These are phyloP conservation scores for Nyctibius bracteatus DNA, from an alignment of 2,113 vertebrate genomes.

Conservation along the genomic window DNA sequence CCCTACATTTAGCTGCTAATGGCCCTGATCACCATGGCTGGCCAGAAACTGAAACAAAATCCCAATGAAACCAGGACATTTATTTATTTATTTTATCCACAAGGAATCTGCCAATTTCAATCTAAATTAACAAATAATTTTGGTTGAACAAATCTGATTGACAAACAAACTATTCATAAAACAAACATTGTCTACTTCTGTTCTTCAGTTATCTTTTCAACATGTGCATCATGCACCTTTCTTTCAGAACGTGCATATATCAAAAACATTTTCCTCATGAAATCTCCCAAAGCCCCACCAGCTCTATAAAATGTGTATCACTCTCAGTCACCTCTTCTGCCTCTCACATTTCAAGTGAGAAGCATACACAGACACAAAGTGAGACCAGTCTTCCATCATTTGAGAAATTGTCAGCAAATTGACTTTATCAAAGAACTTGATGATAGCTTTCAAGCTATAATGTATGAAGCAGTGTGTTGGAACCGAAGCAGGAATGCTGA, in stretches of 20 bases:
- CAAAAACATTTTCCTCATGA: not conserved
- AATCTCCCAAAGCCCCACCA: not conserved
- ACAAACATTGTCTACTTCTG: not conserved
- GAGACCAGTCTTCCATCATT: not conserved
- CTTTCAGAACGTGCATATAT: not conserved
- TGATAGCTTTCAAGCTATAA: constrained; percentile 9
- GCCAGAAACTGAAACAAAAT: too few relatives aligned
- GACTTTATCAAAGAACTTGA: not conserved
- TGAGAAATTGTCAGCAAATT: not conserved
- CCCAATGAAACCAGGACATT: too few relatives aligned
- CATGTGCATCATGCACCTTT: not conserved
- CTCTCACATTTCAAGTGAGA: not conserved
- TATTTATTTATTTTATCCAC: not conserved
- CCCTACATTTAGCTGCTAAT: too few relatives aligned
- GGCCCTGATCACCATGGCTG: too few relatives aligned
- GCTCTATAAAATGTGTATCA: not conserved
- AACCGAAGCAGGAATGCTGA: not conserved
- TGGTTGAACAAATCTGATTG: not conserved
- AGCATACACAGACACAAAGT: not conserved
- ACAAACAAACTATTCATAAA: not conserved
- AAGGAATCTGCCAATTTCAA: not conserved
- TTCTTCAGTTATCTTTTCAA: not conserved
- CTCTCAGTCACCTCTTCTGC: not conserved
- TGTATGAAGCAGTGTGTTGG: not conserved
- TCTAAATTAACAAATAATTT: not conserved